Evolutionary conservation across 2,113 vertebrate species (phyloP).

Genomic region (Salvelinus fontinalis): DNA sequence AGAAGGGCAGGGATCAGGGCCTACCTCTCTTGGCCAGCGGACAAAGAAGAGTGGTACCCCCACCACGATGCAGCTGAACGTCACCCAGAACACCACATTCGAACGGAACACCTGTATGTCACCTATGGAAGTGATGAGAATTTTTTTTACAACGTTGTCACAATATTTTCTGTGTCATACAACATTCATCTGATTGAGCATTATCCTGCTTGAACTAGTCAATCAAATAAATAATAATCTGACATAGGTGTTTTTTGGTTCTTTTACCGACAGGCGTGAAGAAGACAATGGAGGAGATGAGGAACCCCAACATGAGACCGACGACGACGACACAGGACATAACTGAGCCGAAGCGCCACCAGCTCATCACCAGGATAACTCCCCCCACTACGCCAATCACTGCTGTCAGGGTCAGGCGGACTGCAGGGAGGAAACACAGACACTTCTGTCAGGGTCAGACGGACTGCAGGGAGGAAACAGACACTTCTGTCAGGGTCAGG

Average conservation of each 20-base stretch:
- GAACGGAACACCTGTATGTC: constrained; percentile 81
- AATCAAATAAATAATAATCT: neutral
- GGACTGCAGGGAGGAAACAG: constrained; percentile 64
- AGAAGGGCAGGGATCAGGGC: constrained; percentile 8
- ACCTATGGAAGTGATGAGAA: constrained; percentile 67
- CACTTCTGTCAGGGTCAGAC: constrained; percentile 74
- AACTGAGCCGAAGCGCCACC: constrained; percentile 90
- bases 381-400: constrained; percentile 81
- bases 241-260: neutral
- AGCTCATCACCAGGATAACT: constrained; percentile 80
- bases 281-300: constrained; percentile 76
- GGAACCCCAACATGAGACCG: constrained; percentile 86
- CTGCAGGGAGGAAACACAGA: constrained; percentile 61
- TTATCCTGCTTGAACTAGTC: too few relatives aligned
- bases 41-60: constrained; percentile 81
- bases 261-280: constrained; percentile 89
- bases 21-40: constrained; percentile 88
- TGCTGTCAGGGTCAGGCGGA: constrained; percentile 77
- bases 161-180: too few relatives aligned
- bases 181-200: too few relatives aligned
- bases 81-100: constrained; percentile 86
- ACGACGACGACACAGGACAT: constrained; percentile 78
- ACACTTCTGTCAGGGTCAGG: too few relatives aligned
- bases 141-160: too few relatives aligned
- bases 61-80: constrained; percentile 80